Evolutionary conservation across 2,113 vertebrate species (phyloP).

Genomic region (Chloropsis hardwickii): DNA sequence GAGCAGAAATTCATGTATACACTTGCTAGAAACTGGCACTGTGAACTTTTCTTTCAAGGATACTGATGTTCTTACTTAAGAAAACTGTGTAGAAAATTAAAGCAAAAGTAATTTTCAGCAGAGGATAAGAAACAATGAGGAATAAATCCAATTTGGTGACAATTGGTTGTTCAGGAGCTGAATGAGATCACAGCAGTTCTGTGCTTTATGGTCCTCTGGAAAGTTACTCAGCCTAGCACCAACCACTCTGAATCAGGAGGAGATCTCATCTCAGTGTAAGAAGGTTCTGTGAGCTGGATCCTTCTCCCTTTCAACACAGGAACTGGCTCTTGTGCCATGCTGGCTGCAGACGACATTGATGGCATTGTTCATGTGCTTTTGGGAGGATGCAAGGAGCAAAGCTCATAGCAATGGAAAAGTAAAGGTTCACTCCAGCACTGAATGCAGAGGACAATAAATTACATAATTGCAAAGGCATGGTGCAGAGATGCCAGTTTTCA

Average conservation of each 20-base stretch:
- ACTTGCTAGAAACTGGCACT: not conserved
- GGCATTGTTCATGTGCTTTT: not conserved
- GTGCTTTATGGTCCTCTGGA: not conserved
- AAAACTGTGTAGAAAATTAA: constrained; percentile 22
- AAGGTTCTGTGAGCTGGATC: not conserved
- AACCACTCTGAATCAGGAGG: not conserved
- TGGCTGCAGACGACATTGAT: not conserved
- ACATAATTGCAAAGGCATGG: fast-evolving
- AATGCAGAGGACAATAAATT: not conserved
- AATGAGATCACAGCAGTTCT: not conserved
- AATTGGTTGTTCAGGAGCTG: not conserved
- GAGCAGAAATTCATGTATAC: not conserved
- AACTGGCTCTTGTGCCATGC: not conserved
- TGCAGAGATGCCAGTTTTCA: not conserved
- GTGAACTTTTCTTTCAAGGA: not conserved
- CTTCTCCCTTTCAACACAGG: not conserved
- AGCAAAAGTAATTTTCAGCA: not conserved
- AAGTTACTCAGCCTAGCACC: not conserved
- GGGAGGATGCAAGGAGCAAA: not conserved
- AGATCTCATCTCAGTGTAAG: not conserved
- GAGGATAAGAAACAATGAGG: not conserved
- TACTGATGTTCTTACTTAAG: not conserved
- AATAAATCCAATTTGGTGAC: constrained; percentile 1
- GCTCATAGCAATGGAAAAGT: not conserved
- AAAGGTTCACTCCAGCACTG: not conserved